Base-by-base conservation (phyloP, 2,113 vertebrate genomes). In the Xiphophorus couchianus region DNA sequence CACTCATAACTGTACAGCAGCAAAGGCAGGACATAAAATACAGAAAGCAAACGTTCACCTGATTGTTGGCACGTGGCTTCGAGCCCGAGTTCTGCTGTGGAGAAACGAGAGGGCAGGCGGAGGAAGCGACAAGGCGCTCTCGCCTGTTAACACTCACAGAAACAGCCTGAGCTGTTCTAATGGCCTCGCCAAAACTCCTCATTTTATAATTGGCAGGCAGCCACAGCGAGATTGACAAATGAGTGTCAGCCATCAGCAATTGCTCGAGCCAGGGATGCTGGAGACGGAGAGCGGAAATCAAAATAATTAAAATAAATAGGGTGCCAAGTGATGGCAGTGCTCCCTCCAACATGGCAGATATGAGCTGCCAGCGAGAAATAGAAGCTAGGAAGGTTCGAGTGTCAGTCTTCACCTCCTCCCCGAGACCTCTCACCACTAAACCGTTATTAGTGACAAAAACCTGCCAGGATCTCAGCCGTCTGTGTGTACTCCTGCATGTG, bases 251-350 rank as follows among this genome's bases (percentile, higher is more conserved):
- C 92, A 90, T 93, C 92, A 91, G 88, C 87, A 54, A 66, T 87
- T 88, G 88, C 89, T 82, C 73, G 75, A 88, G 83, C 85, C 82
- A 78, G 79, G 76, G 83, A 87, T 89, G 90, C 88, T 91, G 86
- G 81, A 62, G 87, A 82, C 27, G 88, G 88, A 85, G 86, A 84
- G 85, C 72, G 75, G 80, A 89, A 93, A 92, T 93, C 89, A 91
- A 92, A 94, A 94, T 94, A 93, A 94, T 94, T 94, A 92, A 91
- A 95, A 94, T 93, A 92, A 94, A 95, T 94, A 93, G 94, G 92
- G 90, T 90, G 90, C 91, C 75, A 92, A 91, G 89, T 67, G 85
- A 81, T 89, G 91, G 75, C 88, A 78, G 76, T 69, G 73, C 80
- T 89, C 80, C 79, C 75, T 86, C 89, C 89, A 90, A 84, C 89